Percentiles rank a stretch among this genome's conserved stretches.
Evolutionary conservation across 2,888 invertebrate species (phyloP).

Genomic region (Branchipolynoe longqiensis): DNA sequence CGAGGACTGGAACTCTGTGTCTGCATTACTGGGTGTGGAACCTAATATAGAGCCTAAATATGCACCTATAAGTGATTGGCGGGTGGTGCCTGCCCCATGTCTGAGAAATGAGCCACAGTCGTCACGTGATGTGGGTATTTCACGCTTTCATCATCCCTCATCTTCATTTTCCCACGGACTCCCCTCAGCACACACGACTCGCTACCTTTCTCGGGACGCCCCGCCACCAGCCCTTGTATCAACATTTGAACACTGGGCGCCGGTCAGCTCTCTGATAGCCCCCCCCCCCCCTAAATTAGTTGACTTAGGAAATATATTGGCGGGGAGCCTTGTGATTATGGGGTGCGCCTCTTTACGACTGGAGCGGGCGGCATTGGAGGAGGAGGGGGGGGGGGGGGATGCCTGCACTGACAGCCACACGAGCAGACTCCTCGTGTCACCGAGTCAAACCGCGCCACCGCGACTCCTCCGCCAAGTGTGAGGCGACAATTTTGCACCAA

Average conservation of each 20-base stretch:
- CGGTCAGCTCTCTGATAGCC: background rate
- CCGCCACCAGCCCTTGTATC: background rate
- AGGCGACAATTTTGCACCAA: no score
- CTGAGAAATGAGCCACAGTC: background rate
- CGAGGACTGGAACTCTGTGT: conserved; percentile 24
- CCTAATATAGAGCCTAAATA: conserved; percentile 3
- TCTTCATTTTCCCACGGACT: conserved; percentile 19
- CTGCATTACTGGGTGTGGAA: background rate
- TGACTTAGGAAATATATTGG: background rate
- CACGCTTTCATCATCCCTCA: background rate
- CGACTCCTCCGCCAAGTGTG: conserved; percentile 10
- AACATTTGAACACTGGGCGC: conserved; percentile 26
- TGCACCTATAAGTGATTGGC: conserved; percentile 33
- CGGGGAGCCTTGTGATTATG: background rate
- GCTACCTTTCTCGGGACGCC: no score
- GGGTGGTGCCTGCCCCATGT: background rate
- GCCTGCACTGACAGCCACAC: background rate
- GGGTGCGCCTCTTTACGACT: background rate
- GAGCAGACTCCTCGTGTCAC: conserved; percentile 21
- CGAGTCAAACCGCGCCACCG: conserved; percentile 7
- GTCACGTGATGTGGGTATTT: conserved; percentile 29
- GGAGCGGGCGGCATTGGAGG: background rate
- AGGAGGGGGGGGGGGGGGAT: background rate
- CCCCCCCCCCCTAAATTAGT: conserved; percentile 29
- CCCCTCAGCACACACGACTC: no score